phyloP scores from a whole-genome alignment of 2,797 vertebrate genomes.

The Phyllotis vaccarum region DNA sequence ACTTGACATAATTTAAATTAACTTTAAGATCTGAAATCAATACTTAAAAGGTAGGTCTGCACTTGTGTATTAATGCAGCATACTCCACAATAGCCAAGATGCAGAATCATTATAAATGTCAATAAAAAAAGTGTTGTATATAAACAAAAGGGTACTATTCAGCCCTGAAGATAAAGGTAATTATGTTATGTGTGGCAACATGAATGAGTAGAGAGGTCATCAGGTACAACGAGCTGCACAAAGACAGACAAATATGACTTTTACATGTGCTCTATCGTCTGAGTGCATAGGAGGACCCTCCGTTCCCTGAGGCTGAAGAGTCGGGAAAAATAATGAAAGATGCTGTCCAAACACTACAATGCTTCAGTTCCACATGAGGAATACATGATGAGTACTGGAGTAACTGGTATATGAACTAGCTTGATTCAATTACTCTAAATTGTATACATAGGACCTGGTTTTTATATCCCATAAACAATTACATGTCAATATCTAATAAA shows the following conservation, averaged over 20 bases:
- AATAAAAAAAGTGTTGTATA: neutral
- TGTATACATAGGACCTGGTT: neutral
- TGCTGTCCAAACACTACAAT: neutral
- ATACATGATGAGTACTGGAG: neutral
- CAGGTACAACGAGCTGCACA: neutral
- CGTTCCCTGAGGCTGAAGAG: neutral
- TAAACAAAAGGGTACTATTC: neutral
- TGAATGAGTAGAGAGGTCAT: neutral
- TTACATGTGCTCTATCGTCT: neutral
- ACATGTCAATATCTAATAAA: neutral
- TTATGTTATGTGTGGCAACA: neutral
- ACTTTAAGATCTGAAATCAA: constrained; percentile 13
- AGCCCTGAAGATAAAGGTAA: neutral
- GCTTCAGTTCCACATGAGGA: neutral
- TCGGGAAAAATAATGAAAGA: neutral
- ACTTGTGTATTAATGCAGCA: neutral
- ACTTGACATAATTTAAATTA: neutral
- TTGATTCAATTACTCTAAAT: neutral
- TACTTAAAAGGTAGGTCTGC: neutral
- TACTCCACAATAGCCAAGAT: neutral
- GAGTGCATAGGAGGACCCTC: neutral
- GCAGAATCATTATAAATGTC: neutral
- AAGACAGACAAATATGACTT: neutral
- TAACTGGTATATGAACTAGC: neutral
- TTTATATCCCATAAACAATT: neutral